Conservation (phyloP, 2,797 vertebrate species). For the Neopelma chrysocephalum region DNA sequence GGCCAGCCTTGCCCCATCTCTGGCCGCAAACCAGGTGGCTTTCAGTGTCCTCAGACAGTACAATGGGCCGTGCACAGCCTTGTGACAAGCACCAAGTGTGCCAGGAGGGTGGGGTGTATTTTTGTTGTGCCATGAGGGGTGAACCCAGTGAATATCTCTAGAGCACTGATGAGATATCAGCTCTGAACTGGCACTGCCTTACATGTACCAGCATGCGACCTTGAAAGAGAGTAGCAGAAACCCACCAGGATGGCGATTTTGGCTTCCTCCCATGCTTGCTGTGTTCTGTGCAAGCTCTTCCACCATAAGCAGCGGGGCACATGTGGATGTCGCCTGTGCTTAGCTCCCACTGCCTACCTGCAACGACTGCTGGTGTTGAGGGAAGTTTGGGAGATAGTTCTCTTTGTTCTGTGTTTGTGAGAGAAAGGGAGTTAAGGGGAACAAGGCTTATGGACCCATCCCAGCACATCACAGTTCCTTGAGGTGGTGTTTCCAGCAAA, state of each 20-base stretch:
- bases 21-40: not conserved
- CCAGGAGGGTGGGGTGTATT: not conserved
- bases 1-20: not conserved
- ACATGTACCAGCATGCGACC: not conserved
- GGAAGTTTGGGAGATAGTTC: not conserved
- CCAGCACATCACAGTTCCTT: not conserved
- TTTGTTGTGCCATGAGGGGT: not conserved
- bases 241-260: not conserved
- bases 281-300: not conserved
- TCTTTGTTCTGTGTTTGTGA: not conserved
- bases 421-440: not conserved
- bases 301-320: not conserved
- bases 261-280: rapidly evolving
- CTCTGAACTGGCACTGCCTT: not conserved
- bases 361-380: not conserved
- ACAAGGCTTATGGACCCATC: not conserved
- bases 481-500: not conserved
- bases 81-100: not conserved
- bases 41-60: not conserved
- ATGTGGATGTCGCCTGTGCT: not conserved
- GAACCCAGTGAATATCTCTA: not conserved
- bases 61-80: not conserved
- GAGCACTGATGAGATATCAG: not conserved
- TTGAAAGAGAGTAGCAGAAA: not conserved
- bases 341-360: not conserved